Base-by-base conservation (phyloP, 2,113 vertebrate genomes). In the Australoheros scitulus region DNA sequence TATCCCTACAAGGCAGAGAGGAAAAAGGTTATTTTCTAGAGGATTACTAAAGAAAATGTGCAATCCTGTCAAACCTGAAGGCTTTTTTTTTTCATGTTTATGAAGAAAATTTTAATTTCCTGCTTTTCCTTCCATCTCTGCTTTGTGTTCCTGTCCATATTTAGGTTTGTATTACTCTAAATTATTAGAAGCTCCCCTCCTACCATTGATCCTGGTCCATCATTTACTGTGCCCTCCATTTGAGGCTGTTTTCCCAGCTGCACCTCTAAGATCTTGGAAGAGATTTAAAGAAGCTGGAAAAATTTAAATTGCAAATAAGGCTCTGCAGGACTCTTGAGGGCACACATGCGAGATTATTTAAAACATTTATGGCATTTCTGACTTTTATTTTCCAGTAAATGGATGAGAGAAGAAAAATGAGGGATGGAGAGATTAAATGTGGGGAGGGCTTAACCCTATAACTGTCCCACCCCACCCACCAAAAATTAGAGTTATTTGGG, bases 281-380 rank as follows among this genome's bases (percentile, higher is more conserved):
- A 65, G 60, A 61, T 61, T 56, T 32, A 52, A 90, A 82, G 72
- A 64, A 79, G 11, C 2, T 1, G n/a, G 34, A 18, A 11, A n/a
- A 22, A 86, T 89, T 85, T 84, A 59, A 78, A 86, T 82, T 84
- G 84, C 88, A 86, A 84, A 85, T 87, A 61, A 57, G 81, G 56
- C 61, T 57, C n/a, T 41, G 74, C 10, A 47, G 68, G 65, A 77
- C 84, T 77, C 74, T 32, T 1, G 61, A 70, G 76, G 63, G 81
- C 34, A 64, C 32, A 56, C 29, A 52, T 56, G 74, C 5, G 0
- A 1, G 1, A 38, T 81, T 55, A 57, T 70, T 81, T 81, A 61
- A 90, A 85, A 86, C 43, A 83, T 86, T 75, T 63, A 78, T 83
- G 68, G 63, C 9, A 50, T 80, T 79, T 84, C 47, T 88, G 70